A percentile compares a stretch with the other conserved stretches of the same genome.
Conservation (phyloP, 1,140 invertebrate genomes). For the Liolophura sinensis region DNA sequence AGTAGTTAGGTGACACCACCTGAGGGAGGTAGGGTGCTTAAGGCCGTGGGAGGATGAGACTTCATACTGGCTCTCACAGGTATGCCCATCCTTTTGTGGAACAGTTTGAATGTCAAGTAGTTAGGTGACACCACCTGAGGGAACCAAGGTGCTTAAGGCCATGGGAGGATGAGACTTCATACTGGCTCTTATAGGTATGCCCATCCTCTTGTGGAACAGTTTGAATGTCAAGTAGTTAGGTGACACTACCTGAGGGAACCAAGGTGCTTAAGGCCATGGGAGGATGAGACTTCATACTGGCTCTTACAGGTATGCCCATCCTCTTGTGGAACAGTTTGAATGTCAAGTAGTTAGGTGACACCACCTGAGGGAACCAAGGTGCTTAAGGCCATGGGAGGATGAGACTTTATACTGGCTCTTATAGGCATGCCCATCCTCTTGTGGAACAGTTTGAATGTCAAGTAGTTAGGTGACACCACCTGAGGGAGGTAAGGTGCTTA, state of each 20-base stretch:
- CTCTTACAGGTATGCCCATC: conserved; percentile 37
- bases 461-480: too few relatives aligned
- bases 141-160: conserved; percentile 16
- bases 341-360: too few relatives aligned
- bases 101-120: too few relatives aligned
- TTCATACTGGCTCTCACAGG: conserved; percentile 50
- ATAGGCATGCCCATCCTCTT: conserved; percentile 55
- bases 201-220: neutral
- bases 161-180: conserved; percentile 56
- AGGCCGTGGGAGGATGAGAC: conserved; percentile 51
- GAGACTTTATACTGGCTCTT: conserved; percentile 41
- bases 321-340: neutral
- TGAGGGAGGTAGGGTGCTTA: conserved; percentile 10
- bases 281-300: conserved; percentile 52
- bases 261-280: conserved; percentile 34
- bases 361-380: neutral
- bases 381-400: conserved; percentile 35
- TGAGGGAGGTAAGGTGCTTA: neutral
- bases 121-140: conserved; percentile 10
- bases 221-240: too few relatives aligned
- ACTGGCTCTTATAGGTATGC: conserved; percentile 41
- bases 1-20: conserved; percentile 13
- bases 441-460: too few relatives aligned
- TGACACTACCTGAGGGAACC: conserved; percentile 9
- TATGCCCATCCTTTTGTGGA: conserved; percentile 8